These are phyloP conservation scores for Clivina fossor DNA, from an alignment of 2,888 invertebrate genomes.

Conservation along the genomic window DNA sequence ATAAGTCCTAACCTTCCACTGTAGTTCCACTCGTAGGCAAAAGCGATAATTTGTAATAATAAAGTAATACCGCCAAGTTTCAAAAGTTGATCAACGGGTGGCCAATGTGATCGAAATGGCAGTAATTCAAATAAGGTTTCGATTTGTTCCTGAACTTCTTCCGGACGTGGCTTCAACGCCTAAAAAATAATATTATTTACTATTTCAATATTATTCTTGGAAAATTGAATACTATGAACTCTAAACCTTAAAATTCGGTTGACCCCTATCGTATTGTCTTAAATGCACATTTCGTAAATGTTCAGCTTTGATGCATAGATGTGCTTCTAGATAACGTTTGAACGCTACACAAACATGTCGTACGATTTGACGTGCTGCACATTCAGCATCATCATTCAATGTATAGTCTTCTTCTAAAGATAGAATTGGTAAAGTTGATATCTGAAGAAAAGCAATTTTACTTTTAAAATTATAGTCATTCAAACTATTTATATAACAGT, in stretches of 20 bases:
- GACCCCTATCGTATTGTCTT: constrained; percentile 50
- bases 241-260: constrained; percentile 54
- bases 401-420: constrained; percentile 70
- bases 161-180: constrained; percentile 70
- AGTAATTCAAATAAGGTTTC: constrained; percentile 76
- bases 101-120: constrained; percentile 79
- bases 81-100: constrained; percentile 84
- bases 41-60: constrained; percentile 82
- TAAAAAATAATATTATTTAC: constrained; percentile 41
- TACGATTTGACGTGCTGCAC: constrained; percentile 86
- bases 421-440: constrained; percentile 83
- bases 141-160: constrained; percentile 85
- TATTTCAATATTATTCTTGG: background rate
- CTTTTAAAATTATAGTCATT: no score
- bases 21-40: constrained; percentile 91
- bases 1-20: constrained; percentile 65
- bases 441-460: constrained; percentile 52
- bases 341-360: constrained; percentile 88
- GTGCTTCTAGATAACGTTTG: constrained; percentile 89
- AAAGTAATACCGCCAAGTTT: constrained; percentile 81
- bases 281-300: constrained; percentile 63
- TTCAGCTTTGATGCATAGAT: constrained; percentile 78
- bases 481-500: no score
- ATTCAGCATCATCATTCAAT: constrained; percentile 83
- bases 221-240: background rate